phyloP scores from a whole-genome alignment of 2,113 vertebrate genomes.

The Notechis scutatus region DNA sequence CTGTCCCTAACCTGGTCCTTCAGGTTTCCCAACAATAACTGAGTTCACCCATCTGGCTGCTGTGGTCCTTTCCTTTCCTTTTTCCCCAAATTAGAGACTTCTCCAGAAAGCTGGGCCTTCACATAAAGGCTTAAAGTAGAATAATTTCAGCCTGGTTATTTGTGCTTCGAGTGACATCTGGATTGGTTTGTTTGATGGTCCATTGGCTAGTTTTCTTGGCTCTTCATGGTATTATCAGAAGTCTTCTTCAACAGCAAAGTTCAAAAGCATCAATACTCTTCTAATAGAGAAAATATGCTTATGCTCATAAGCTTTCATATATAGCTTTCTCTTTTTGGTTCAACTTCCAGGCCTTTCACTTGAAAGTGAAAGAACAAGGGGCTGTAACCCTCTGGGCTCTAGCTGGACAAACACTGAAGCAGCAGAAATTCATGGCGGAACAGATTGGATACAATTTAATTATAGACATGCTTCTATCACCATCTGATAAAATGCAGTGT shows the following conservation, averaged over 20 bases:
- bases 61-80: not conserved
- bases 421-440: constrained; percentile 74
- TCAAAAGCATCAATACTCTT: not conserved
- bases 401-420: constrained; percentile 72
- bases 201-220: not conserved
- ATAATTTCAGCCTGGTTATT: not conserved
- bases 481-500: constrained; percentile 78
- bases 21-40: not conserved
- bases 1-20: not conserved
- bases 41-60: not conserved
- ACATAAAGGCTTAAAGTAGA: not conserved
- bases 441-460: constrained; percentile 75
- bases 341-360: constrained; percentile 69
- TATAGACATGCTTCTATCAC: constrained; percentile 74
- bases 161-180: not conserved
- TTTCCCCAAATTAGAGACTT: not conserved
- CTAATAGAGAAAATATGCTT: not conserved
- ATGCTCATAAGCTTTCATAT: not conserved
- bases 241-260: not conserved
- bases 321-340: not conserved
- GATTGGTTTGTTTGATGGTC: not conserved
- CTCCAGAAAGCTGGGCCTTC: not conserved
- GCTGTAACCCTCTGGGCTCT: constrained; percentile 73
- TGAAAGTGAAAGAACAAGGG: constrained; percentile 73
- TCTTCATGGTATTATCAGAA: not conserved